Evolutionary conservation across 2,797 vertebrate genomes (phyloP).

Genomic region (Buceros bicornis): DNA sequence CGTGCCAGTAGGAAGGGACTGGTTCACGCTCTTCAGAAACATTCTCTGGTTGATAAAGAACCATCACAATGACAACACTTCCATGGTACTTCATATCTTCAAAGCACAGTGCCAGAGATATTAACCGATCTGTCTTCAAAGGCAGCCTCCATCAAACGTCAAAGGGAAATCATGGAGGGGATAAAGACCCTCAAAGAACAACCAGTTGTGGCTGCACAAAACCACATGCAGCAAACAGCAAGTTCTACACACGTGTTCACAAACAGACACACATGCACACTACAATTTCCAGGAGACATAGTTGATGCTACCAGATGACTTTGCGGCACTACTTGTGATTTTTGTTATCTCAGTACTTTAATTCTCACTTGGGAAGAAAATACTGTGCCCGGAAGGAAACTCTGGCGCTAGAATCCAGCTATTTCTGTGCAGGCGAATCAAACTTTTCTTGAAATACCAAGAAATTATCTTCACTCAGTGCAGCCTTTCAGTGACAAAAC

Average conservation of each 20-base stretch:
- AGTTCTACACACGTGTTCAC: rapidly evolving
- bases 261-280: not conserved
- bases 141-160: not conserved
- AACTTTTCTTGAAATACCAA: not conserved
- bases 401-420: not conserved
- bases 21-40: not conserved
- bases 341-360: not conserved
- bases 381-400: not conserved
- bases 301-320: not conserved
- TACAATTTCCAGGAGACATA: not conserved
- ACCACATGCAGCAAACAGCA: not conserved
- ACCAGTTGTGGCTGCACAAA: not conserved
- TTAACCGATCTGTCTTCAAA: not conserved
- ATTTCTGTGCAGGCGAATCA: not conserved
- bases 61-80: not conserved
- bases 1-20: rapidly evolving
- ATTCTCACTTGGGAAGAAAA: not conserved
- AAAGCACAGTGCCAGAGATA: not conserved
- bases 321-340: not conserved
- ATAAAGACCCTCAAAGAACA: not conserved
- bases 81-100: not conserved
- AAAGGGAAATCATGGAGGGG: not conserved
- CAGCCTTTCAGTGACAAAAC: not conserved
- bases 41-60: not conserved
- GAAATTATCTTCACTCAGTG: not conserved